Evolutionary conservation across 2,797 vertebrate genomes (phyloP), one percentile per base, ranked within the genome.

Genomic region (Cossypha polioptera): DNA sequence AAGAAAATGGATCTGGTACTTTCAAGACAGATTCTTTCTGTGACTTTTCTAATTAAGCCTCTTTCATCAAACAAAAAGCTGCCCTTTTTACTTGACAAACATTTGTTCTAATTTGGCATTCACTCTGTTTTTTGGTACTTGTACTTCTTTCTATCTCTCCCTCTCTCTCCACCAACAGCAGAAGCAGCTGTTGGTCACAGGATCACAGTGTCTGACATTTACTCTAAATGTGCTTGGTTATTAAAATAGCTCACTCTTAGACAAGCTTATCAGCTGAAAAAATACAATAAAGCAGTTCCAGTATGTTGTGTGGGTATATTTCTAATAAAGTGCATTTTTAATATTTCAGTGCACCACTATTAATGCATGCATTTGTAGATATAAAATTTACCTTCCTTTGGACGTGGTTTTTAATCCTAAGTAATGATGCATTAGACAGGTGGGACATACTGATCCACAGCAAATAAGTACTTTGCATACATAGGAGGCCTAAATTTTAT

Each of bases 21-120:
- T 97, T 92, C 3, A 7, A 97, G 93, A 86, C 84, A 95, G 92
- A 92, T 96, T 96, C 80, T 95, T 94, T 96, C 88, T 76, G 78
- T 95, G 96, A 97, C 96, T 97, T 97, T 97, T 97, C 95, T 97
- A 97, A 98, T 98, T 98, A 98, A 97, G 97, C 96, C 86, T 92
- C 73, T 97, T 97, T 94, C 90, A 96, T 97, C 95, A 96, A 95
- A 96, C 58, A 95, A 97, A 97, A 94, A 97, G 58, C 78, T 97
- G 96, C 97, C 96, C 88, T 98, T 97, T 97, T 97, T 97, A 95
- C 92, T 97, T 97, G 95, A 97, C 94, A 98, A 98, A 97, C 94
- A 97, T 97, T 98, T 97, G 97, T 96, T 97, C 96, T 97, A 96
- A 98, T 97, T 97, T 98, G 94, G 95, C 93, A 95, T 97, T 96